These are phyloP conservation scores for Eulemur mongoz DNA, from an alignment of 2,797 vertebrate species.

Conservation along the genomic window DNA sequence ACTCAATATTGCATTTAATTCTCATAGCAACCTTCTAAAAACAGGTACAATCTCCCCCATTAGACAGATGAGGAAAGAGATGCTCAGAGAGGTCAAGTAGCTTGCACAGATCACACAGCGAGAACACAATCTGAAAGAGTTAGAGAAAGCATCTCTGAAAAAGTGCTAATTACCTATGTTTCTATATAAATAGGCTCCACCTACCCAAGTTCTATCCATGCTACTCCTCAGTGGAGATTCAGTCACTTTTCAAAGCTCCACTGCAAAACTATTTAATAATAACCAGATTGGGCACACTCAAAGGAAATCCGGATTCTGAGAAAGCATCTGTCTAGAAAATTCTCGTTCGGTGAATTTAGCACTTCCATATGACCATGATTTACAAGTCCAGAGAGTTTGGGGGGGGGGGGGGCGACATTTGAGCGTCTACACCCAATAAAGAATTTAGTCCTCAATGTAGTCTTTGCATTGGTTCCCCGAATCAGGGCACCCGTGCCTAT, in stretches of 20 bases:
- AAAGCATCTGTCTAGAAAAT: background rate
- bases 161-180: background rate
- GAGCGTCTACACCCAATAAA: background rate
- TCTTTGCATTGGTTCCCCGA: background rate
- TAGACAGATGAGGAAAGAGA: background rate
- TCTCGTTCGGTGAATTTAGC: background rate
- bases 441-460: background rate
- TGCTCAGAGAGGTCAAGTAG: background rate
- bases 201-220: background rate
- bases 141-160: background rate
- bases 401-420: background rate
- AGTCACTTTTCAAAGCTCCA: background rate
- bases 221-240: background rate
- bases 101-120: background rate
- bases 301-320: background rate
- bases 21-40: background rate
- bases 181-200: background rate
- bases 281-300: background rate
- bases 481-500: background rate
- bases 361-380: slow-evolving; percentile 23
- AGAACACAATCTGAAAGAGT: background rate
- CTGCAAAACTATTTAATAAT: background rate
- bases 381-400: background rate
- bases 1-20: background rate
- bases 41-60: background rate